Conservation (phyloP, 2,888 invertebrate genomes). For the Caradrina clavipalpis region DNA sequence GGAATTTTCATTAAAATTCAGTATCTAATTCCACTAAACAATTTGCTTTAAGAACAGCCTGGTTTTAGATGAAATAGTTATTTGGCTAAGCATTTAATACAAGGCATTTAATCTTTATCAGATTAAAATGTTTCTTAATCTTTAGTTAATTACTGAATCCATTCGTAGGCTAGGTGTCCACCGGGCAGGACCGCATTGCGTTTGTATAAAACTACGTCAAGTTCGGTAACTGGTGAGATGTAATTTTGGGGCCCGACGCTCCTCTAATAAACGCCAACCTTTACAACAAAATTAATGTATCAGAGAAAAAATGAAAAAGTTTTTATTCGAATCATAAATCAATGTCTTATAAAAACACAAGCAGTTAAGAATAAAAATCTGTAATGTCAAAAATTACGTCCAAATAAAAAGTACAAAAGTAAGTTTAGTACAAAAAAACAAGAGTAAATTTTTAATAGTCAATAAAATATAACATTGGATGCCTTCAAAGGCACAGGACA, state of each 20-base stretch:
- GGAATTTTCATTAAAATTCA: conserved; percentile 9
- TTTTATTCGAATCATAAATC: conserved; percentile 13
- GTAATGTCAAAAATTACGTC: conserved; percentile 39
- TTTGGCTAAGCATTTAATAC: neutral
- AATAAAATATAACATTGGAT: conserved; percentile 45
- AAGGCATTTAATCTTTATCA: neutral
- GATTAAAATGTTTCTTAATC: neutral
- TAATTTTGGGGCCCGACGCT: neutral
- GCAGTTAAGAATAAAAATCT: conserved; percentile 10
- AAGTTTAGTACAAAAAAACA: conserved; percentile 11
- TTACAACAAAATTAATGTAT: neutral
- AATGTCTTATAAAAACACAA: conserved; percentile 1
- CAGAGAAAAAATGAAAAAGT: neutral
- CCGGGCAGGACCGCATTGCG: neutral
- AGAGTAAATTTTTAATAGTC: conserved; percentile 32
- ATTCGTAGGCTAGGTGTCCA: neutral
- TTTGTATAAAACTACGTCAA: neutral
- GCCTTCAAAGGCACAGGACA: conserved; percentile 49
- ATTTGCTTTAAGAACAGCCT: neutral
- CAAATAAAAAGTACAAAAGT: conserved; percentile 14
- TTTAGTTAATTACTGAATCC: neutral
- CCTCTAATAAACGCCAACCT: neutral
- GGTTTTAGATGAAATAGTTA: neutral
- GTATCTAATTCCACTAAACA: neutral
- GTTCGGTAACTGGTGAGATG: neutral